A percentile compares a stretch with the other conserved stretches of the same genome.
Conservation (phyloP, 2,113 vertebrate genomes). For the Corynorhinus townsendii region DNA sequence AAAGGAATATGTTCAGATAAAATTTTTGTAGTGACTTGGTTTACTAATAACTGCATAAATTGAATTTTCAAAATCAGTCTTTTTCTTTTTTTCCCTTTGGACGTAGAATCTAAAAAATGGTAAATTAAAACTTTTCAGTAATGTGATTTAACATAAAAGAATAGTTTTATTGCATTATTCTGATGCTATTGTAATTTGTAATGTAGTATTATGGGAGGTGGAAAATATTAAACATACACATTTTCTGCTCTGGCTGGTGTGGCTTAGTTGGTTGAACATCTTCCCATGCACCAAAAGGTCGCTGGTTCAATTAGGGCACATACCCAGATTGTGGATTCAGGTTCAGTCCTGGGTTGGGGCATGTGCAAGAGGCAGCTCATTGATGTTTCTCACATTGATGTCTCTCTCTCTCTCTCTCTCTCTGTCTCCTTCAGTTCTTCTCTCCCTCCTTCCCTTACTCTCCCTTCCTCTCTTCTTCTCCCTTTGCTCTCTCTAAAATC, state of each 20-base stretch:
- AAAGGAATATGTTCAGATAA: background rate
- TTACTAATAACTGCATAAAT: background rate
- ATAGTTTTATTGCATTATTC: constrained; percentile 9
- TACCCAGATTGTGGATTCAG: too few relatives aligned
- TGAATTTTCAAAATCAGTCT: background rate
- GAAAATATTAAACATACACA: background rate
- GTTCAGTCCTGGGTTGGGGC: too few relatives aligned
- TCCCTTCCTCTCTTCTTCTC: too few relatives aligned
- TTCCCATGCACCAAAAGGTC: too few relatives aligned
- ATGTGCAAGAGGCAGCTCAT: too few relatives aligned
- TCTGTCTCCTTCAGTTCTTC: too few relatives aligned
- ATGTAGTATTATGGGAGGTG: background rate
- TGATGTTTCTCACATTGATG: too few relatives aligned
- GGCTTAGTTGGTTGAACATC: too few relatives aligned
- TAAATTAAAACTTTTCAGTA: background rate
- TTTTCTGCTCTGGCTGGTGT: background rate
- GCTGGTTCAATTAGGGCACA: too few relatives aligned
- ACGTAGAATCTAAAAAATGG: background rate
- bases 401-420: too few relatives aligned
- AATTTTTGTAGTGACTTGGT: background rate
- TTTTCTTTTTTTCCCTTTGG: background rate
- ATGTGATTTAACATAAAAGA: background rate
- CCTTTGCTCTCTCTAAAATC: too few relatives aligned
- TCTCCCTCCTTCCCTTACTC: too few relatives aligned
- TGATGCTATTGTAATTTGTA: background rate